A percentile compares a stretch with the other conserved stretches of the same genome.
phyloP scores from a whole-genome alignment of 2,797 vertebrate species.

The Allochrocebus solatus region DNA sequence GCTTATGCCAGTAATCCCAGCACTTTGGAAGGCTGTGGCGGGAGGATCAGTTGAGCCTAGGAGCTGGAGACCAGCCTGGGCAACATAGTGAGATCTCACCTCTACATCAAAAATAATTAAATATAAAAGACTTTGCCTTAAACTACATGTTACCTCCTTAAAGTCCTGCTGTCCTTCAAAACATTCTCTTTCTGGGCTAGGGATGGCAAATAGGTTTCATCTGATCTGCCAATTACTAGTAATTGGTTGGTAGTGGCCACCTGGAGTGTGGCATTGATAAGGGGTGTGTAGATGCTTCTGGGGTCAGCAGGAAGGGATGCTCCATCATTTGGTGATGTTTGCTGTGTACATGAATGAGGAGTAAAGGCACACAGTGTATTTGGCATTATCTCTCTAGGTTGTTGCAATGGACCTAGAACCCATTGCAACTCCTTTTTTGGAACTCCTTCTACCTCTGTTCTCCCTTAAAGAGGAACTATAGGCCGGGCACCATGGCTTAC shows the following conservation, averaged over 20 bases:
- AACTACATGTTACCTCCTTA: background rate
- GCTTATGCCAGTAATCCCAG: background rate
- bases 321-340: background rate
- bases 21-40: background rate
- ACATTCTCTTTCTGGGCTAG: background rate
- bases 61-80: background rate
- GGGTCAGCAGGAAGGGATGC: background rate
- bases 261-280: background rate
- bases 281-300: background rate
- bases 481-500: no score
- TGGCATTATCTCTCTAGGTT: background rate
- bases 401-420: background rate
- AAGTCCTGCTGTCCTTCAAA: background rate
- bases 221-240: background rate
- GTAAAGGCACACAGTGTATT: background rate
- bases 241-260: background rate
- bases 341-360: no score
- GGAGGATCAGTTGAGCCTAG: background rate
- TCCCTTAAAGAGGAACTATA: background rate
- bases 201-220: background rate
- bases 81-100: background rate
- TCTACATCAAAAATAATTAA: background rate
- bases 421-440: background rate
- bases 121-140: slow-evolving; percentile 1
- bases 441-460: background rate